Evolutionary conservation across 2,888 invertebrate species (phyloP), one percentile per base, ranked within the genome.

Genomic region (Gibbula magus): DNA sequence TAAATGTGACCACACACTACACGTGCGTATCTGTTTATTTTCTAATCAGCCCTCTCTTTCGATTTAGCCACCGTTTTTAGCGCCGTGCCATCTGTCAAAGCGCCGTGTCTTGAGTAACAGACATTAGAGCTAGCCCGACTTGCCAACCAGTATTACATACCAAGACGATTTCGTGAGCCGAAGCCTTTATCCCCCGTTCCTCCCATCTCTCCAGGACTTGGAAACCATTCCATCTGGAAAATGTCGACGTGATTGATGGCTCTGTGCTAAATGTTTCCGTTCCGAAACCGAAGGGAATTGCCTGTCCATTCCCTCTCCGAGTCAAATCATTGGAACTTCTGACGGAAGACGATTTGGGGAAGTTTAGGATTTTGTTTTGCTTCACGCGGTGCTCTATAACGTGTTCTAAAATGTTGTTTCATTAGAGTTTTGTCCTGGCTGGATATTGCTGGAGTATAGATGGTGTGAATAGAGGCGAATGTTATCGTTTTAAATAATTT

Each of bases 21-120:
- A 61, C 61, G 61, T 25, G 61, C 18, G 25, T n/a, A 61, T 61
- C 61, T 61, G 61, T 61, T 61, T 61, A 61, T 61, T 61, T 61
- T 61, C 61, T 10, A 25, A 13, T 45, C 45, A 45, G 10, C 45
- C 45, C 45, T 10, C 45, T 45, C 45, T 45, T 45, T 45, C 45
- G 45, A 45, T 45, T 1, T 5, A 45, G 45, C 45, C 45, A 45
- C 45, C 45, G 45, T 13, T 45, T 45, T 45, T 45, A 45, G 45
- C 45, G 13, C 13, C 10, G 45, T 45, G 45, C 45, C 45, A 45
- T 45, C 45, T 45, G 45, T 45, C 45, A 45, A 45, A 45, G 45
- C 13, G 4, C 10, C 45, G 45, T 10, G 45, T 45, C 45, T 45
- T 45, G 45, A 45, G 45, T 45, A 45, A 45, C 45, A 45, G 45